Conservation (phyloP, 2,888 invertebrate genomes). For the Embidobia sp. region DNA sequence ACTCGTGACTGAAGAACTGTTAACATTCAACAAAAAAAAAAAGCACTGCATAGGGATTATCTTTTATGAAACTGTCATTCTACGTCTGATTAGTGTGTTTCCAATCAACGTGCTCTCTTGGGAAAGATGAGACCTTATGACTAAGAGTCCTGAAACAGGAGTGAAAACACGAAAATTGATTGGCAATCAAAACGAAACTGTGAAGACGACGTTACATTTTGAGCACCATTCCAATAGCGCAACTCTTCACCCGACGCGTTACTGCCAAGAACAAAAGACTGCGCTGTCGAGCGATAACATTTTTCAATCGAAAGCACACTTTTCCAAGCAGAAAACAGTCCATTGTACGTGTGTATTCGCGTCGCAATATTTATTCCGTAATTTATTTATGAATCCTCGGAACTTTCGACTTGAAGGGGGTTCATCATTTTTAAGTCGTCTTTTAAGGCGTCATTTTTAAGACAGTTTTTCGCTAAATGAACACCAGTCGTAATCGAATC, state of each 20-base stretch:
- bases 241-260: constrained; percentile 66
- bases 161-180: constrained; percentile 6
- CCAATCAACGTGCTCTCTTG: no score
- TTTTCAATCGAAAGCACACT: constrained; percentile 8
- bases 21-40: no score
- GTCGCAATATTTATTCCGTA: constrained; percentile 16
- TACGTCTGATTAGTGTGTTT: no score
- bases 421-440: no score
- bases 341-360: not conserved
- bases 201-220: constrained; percentile 17
- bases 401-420: no score
- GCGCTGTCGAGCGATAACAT: constrained; percentile 16
- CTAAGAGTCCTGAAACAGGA: no score
- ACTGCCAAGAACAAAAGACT: constrained; percentile 70
- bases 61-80: no score
- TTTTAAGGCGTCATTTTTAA: no score
- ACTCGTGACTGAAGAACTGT: no score
- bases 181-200: not conserved
- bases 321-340: not conserved
- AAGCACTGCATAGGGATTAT: no score
- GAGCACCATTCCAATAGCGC: constrained; percentile 75
- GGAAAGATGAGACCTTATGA: no score
- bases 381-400: constrained; percentile 9
- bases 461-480: constrained; percentile 7
- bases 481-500: constrained; percentile 15